These are phyloP conservation scores for Bovichtus diacanthus DNA, from an alignment of 2,797 vertebrate genomes.

Conservation along the genomic window DNA sequence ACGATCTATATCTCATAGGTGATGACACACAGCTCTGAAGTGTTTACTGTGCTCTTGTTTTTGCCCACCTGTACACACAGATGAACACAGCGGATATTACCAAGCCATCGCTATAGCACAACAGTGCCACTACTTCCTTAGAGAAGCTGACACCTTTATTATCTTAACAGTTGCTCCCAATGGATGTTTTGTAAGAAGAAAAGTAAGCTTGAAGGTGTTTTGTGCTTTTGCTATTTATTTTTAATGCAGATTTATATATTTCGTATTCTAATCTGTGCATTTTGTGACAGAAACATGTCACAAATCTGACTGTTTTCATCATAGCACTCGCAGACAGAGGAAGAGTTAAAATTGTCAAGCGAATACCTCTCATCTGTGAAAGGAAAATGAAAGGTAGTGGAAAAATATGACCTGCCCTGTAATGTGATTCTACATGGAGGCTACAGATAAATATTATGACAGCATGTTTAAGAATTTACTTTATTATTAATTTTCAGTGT, in stretches of 20 bases:
- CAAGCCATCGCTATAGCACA: conserved; percentile 47
- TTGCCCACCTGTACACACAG: conserved; percentile 33
- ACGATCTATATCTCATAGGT: rapidly evolving
- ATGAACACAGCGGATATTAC: conserved; percentile 46
- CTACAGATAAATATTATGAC: background rate
- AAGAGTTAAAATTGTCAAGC: conserved; percentile 36
- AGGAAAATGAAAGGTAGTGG: conserved; percentile 26
- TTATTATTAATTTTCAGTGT: background rate
- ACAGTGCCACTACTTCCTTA: conserved; percentile 59
- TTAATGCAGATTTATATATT: background rate
- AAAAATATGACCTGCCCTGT: too few species aligned
- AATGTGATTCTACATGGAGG: background rate
- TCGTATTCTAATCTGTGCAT: background rate
- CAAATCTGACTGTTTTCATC: conserved; percentile 57
- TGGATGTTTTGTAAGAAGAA: conserved; percentile 71
- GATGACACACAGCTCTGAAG: background rate
- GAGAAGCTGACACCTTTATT: conserved; percentile 45
- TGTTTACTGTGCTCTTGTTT: background rate
- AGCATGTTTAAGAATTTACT: background rate
- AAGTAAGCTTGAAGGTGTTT: conserved; percentile 33
- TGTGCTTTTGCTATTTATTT: background rate
- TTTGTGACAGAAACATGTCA: conserved; percentile 42
- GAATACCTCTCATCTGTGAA: conserved; percentile 50
- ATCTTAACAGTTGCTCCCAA: conserved; percentile 47
- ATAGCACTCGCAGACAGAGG: conserved; percentile 23